Evolutionary conservation across 2,113 vertebrate species (phyloP), one percentile per base, ranked within the genome.

Genomic region (Esox niger): DNA sequence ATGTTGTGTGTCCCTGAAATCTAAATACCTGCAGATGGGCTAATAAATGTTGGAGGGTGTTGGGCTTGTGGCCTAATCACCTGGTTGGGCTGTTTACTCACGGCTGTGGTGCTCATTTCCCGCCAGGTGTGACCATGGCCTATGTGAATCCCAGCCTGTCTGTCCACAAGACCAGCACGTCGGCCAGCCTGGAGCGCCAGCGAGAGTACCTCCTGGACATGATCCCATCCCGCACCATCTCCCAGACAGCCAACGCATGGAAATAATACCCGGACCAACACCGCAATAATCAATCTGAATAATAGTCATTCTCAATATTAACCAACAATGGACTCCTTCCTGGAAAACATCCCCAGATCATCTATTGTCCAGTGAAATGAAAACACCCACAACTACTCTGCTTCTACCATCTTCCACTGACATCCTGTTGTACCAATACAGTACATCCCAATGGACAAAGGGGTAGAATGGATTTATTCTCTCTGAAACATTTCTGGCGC

Each of bases 201-300:
- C 94, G 97, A 47, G 97, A 98, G 74, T 98, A 98, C 81, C 96
- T 99, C 76, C 93, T 98, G 81, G 96, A 98, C 89, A 98, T 98
- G 96, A 97, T 98, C 81, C 97, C 97, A 15, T 95, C 97, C 17
- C 94, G 97, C 76, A 95, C 97, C 69, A 95, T 98, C 90, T 95
- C 95, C 87, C 97, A 98, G 78, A 94, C 96, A 0, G 92, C 96
- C 86, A 95, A 91, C 79, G 87, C 95, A 46, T 99, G 97, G 97
- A 99, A 99, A 92, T 98, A 95, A 91, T 91, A 57, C 68, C 77
- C 75, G 71, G 62, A 63, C 73, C 76, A 29, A 67, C 77, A 61
- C 78, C 68, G 66, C 65, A 47, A 67, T 55, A 66, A 58, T 64
- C 78, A 84, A 70, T 81, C 84, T 80, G 84, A 86, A 75, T 82